phyloP scores from a whole-genome alignment of 2,113 vertebrate genomes.

The Indicator maculatus region DNA sequence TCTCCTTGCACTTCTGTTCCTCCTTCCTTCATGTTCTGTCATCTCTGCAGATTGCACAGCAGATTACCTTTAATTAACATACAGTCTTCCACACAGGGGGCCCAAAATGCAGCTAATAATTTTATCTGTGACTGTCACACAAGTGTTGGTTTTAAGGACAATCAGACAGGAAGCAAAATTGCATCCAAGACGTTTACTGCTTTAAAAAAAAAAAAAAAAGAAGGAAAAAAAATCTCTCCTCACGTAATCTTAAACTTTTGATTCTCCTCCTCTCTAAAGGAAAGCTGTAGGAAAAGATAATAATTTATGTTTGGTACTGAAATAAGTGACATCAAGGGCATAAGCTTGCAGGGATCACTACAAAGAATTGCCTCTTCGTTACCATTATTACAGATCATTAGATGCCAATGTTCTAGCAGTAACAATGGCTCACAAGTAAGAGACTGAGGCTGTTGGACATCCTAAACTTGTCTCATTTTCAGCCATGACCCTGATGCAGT shows the following conservation, averaged over 20 bases:
- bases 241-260: background rate
- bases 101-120: background rate
- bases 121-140: background rate
- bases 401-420: background rate
- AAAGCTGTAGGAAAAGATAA: background rate
- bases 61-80: background rate
- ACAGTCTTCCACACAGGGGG: background rate
- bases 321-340: background rate
- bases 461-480: conserved; percentile 18
- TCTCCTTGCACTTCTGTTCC: background rate
- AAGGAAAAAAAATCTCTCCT: accelerated
- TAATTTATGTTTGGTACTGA: background rate
- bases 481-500: background rate
- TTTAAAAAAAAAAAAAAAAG: background rate
- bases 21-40: background rate
- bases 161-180: background rate
- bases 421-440: background rate
- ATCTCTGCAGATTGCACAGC: background rate
- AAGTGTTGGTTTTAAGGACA: background rate
- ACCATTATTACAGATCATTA: background rate
- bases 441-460: background rate
- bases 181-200: background rate
- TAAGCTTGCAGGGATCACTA: background rate
- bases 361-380: background rate
- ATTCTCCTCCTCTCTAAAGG: background rate